Evolutionary conservation across 2,113 vertebrate genomes (phyloP).

Genomic region (Caretta caretta): DNA sequence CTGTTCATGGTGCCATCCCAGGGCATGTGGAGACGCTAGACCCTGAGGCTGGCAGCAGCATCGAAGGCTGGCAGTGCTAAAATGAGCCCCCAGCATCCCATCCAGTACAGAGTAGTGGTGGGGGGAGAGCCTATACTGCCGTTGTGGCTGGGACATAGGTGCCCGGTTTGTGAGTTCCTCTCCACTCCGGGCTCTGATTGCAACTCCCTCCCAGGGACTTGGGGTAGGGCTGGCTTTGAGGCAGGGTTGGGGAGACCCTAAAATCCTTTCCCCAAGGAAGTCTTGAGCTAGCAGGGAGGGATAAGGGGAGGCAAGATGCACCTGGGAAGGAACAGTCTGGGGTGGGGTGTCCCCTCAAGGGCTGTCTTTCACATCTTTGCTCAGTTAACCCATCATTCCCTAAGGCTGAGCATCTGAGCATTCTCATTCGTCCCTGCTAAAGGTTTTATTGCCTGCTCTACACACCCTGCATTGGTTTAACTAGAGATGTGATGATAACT

Average conservation of each 20-base stretch:
- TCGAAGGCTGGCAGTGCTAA: background rate
- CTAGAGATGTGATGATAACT: background rate
- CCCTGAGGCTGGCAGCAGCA: background rate
- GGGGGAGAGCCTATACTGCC: background rate
- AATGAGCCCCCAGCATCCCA: background rate
- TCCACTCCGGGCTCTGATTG: background rate
- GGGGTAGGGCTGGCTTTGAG: too few species aligned
- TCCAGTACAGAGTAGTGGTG: background rate
- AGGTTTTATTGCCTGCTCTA: background rate
- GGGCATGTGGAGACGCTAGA: background rate
- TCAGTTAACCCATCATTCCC: background rate
- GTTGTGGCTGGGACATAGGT: too few species aligned
- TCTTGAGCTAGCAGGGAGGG: background rate
- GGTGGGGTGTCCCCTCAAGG: background rate
- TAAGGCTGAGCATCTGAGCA: background rate
- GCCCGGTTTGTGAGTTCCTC: too few species aligned
- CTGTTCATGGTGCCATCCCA: background rate
- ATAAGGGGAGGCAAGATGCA: background rate
- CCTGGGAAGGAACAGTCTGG: background rate
- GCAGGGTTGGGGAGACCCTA: background rate
- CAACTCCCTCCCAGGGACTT: background rate
- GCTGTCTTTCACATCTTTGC: background rate
- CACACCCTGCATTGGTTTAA: background rate
- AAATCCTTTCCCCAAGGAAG: background rate
- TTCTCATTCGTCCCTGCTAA: background rate